A percentile compares a stretch with the other conserved stretches of the same genome.
Evolutionary conservation across 2,113 vertebrate genomes (phyloP).

Genomic region (Pelecanus crispus): DNA sequence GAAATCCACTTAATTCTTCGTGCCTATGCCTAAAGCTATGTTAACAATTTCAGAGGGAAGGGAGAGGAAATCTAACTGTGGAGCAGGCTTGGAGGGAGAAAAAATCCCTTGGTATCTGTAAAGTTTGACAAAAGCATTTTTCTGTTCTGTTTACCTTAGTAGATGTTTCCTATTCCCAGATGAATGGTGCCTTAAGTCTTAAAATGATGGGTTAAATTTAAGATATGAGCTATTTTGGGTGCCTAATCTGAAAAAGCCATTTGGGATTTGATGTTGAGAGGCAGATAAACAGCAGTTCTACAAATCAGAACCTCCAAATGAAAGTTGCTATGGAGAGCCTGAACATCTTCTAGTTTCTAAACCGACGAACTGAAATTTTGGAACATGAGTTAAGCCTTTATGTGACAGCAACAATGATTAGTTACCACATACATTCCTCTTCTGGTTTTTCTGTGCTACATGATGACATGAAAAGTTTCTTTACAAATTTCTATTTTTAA

Average conservation of each 20-base stretch:
- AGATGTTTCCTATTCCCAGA: neutral
- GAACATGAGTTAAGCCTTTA: neutral
- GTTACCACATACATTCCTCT: neutral
- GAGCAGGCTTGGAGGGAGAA: neutral
- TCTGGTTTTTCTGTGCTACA: neutral
- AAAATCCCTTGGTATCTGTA: neutral
- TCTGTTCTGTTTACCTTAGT: neutral
- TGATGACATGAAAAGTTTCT: neutral
- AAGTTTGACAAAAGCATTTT: neutral
- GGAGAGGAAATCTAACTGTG: neutral
- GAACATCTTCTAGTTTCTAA: neutral
- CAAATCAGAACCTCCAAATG: neutral
- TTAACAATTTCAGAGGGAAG: neutral
- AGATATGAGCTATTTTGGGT: neutral
- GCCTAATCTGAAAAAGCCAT: neutral
- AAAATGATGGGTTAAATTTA: neutral
- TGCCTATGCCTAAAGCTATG: neutral
- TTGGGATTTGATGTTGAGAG: neutral
- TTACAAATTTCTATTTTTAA: neutral
- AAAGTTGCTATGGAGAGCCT: neutral
- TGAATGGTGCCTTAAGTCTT: neutral
- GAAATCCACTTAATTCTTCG: neutral
- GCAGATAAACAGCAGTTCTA: neutral
- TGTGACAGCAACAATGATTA: neutral
- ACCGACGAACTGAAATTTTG: neutral